Base-by-base conservation (phyloP, 2,888 invertebrate species). In the Drosophila anomalata region DNA sequence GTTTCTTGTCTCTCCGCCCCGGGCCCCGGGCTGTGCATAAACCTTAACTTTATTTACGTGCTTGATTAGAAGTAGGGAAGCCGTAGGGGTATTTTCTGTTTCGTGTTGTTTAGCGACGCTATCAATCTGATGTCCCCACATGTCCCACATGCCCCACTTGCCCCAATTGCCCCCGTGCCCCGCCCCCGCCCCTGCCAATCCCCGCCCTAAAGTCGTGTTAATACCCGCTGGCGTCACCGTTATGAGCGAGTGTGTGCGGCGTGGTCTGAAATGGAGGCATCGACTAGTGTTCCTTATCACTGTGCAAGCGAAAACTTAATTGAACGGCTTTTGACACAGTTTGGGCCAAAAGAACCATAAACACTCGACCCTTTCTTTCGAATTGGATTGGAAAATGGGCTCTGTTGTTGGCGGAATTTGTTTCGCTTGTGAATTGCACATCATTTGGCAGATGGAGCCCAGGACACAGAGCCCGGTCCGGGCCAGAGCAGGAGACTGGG, bases 21-120 rank as follows among this genome's bases (percentile, higher is more conserved):
- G 29, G 8, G 29, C 29, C 29, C 8, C 29, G 29, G 58, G 53
- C 54, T 58, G 57, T 73, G 81, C 77, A 84, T 87, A 77, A 79
- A 84, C 87, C 82, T 82, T 84, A 82, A 79, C 87, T 84, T 84
- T 84, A 84, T 87, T 84, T 84, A 84, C 84, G 86, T 84, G 84
- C 84, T 85, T 84, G 87, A 84, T 84, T 84, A 87, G 86, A 83
- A 72, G 77, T 66, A 59, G 71, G 54, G 59, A 33, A 44, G 46
- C 55, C 62, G 62, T 44, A 50, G 62, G 73, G 63, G 20, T 44
- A 20, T 66, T 36, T 63, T 65, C 65, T 66, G 66, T 65, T 66
- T 66, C 61, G 33, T 62, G 57, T 60, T 77, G 56, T 72, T 60
- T 59, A 58, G 42, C 60, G 50, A 41, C 44, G 73, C 79, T 71